Base-by-base conservation (phyloP, 2,113 vertebrate genomes). In the Callipepla squamata region DNA sequence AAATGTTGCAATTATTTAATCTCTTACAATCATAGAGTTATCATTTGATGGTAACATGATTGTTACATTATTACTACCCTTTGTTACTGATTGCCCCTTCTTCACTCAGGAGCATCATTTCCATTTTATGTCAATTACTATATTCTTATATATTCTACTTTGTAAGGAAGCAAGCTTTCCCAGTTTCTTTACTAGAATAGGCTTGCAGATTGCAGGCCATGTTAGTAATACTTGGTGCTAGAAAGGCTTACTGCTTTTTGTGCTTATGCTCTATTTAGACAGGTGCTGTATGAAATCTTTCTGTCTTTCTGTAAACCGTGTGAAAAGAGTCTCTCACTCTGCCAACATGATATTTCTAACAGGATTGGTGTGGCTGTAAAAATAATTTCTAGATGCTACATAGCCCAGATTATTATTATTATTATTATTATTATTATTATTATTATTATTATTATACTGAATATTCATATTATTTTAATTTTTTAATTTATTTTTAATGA, bases 1-100 rank as follows among this genome's bases (percentile, higher is more conserved):
- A 95, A 95, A 95, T 77, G 47, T 53, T 95, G 75, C 88, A 93
- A 57, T 88, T 97, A 77, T 96, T 97, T 96, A 97, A 97, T 96
- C 93, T 72, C 96, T 97, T 95, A 95, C 90, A 94, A 97, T 96
- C 92, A 96, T 94, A 80, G 21, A 86, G 84, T 85, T 89, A 96
- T 95, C 87, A 85, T 96, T 89, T 92, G 87, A 89, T 88, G 92
- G 89, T 94, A 94, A 94, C 51, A 80, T 95, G 95, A 96, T 97
- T 91, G 83, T 96, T 96, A 96, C 80, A 85, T 93, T 96, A 96
- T 96, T 96, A 92, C 85, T 87, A 92, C 63, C 47, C 48, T 95
- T 95, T 92, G 81, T 92, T 94, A 81, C 83, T 96, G 91, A 96
- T 95, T 96, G 75, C 55, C 57, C 69, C 86, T 87, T 96, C 92